Evolutionary conservation across 2,888 invertebrate genomes (phyloP), one percentile per base, ranked within the genome.

Genomic region (Zygogramma bicolorata): DNA sequence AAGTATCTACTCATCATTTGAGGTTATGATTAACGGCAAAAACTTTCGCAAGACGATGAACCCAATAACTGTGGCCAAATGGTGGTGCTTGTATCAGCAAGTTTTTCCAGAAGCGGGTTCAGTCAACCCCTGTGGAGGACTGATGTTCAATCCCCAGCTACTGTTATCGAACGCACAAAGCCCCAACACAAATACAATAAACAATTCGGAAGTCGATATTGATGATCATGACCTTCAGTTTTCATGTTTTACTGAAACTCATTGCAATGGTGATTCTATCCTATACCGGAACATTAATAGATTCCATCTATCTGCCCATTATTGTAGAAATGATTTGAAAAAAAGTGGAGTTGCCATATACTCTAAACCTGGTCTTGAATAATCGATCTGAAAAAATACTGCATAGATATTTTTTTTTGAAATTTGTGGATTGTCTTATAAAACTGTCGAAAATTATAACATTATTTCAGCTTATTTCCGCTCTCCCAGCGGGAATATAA

Each of bases 381-480:
- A 25, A 58, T 31, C 5, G 29, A 58, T 25, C 27, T 58, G 27
- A 31, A 27, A 31, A 31, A 25, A 58, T 25, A 15, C n/a, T 58
- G 29, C 29, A n/a, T 58, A 31, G 58, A 31, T 5, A 58, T n/a
- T 27, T 5, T n/a, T 29, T 53, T n/a, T n/a, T n/a, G n/a, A n/a
- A n/a, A n/a, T n/a, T n/a, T n/a, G n/a, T n/a, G n/a, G n/a, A n/a
- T n/a, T n/a, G n/a, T n/a, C n/a, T n/a, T n/a, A n/a, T n/a, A n/a
- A n/a, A n/a, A n/a, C n/a, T n/a, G n/a, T n/a, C n/a, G n/a, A n/a
- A n/a, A n/a, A n/a, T n/a, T n/a, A n/a, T n/a, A 15, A 53, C 18
- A 53, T 53, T 53, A 53, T 53, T 53, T 20, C 29, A 58, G n/a
- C 27, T 25, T 58, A 29, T 58, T 58, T 29, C n/a, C 58, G 58